Evolutionary conservation across 2,797 vertebrate species (phyloP).

Genomic region (Brachymystax lenok): DNA sequence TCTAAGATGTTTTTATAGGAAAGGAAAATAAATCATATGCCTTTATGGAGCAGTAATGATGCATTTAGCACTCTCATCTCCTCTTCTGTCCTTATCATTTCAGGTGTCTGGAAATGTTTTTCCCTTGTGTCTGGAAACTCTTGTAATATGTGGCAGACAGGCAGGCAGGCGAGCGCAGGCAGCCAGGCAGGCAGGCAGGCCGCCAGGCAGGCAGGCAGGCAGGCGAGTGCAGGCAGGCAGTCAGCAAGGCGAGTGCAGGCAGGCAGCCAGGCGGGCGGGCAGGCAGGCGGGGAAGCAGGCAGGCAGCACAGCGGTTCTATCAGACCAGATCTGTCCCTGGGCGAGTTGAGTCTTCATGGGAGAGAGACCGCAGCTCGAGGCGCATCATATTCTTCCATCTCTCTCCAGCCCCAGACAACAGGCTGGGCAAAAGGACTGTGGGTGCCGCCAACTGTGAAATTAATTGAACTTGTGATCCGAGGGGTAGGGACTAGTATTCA

Average conservation of each 20-base stretch:
- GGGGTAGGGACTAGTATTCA: slow-evolving; percentile 56
- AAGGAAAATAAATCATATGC: slow-evolving; percentile 25
- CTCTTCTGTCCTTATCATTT: slow-evolving; percentile 26
- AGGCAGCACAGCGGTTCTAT: slow-evolving; percentile 37
- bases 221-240: slow-evolving; percentile 14
- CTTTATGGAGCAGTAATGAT: slow-evolving; percentile 52
- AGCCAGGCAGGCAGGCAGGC: background rate
- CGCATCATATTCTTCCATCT: slow-evolving; percentile 50
- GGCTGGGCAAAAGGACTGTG: slow-evolving; percentile 48
- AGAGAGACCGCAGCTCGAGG: slow-evolving; percentile 30
- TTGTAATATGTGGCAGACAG: slow-evolving; percentile 44
- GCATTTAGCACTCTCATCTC: slow-evolving; percentile 42
- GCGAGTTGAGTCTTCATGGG: slow-evolving; percentile 52
- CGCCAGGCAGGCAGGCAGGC: background rate
- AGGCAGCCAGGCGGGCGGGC: background rate
- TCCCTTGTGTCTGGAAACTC: no score
- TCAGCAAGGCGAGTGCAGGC: no score
- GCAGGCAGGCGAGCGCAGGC: background rate
- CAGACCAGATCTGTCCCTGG: slow-evolving; percentile 58
- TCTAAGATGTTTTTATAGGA: background rate
- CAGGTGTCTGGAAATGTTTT: background rate
- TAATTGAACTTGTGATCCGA: slow-evolving; percentile 76
- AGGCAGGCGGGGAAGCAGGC: slow-evolving; percentile 3
- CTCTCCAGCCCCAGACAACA: slow-evolving; percentile 60
- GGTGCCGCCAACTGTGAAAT: slow-evolving; percentile 75